Conservation (phyloP, 2,888 invertebrate species). For the Tyria jacobaeae region DNA sequence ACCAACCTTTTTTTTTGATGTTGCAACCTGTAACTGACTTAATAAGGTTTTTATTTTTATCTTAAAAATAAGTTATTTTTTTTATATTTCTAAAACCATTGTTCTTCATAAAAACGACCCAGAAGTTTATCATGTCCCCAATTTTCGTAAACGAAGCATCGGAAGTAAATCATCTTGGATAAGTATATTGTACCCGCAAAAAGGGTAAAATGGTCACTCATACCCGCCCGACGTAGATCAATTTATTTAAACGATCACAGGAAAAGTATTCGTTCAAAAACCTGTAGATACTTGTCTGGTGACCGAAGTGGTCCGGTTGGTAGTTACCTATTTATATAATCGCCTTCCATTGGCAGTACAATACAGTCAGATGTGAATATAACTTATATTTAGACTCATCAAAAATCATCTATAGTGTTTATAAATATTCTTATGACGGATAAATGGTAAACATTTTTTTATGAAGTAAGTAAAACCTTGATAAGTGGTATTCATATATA, state of each 20-base stretch:
- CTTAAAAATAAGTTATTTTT: not conserved
- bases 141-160: constrained; percentile 49
- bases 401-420: too few species aligned
- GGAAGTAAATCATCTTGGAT: constrained; percentile 67
- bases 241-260: constrained; percentile 58
- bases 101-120: constrained; percentile 40
- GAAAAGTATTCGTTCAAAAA: constrained; percentile 43
- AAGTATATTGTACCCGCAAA: constrained; percentile 48
- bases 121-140: constrained; percentile 36
- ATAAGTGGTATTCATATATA: too few species aligned
- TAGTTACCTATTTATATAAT: too few species aligned
- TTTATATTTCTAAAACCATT: too few species aligned
- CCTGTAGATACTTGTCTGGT: constrained; percentile 15
- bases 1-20: too few species aligned
- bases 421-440: too few species aligned
- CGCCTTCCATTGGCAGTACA: too few species aligned
- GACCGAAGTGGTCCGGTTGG: not conserved
- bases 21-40: too few species aligned
- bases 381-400: too few species aligned
- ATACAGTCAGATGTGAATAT: too few species aligned
- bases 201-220: constrained; percentile 40
- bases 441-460: too few species aligned
- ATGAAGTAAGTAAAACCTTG: too few species aligned
- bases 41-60: not conserved
- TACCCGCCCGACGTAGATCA: constrained; percentile 44